These are phyloP conservation scores for Drosophila buzzatii DNA, from an alignment of 2,888 invertebrate genomes.

Conservation along the genomic window DNA sequence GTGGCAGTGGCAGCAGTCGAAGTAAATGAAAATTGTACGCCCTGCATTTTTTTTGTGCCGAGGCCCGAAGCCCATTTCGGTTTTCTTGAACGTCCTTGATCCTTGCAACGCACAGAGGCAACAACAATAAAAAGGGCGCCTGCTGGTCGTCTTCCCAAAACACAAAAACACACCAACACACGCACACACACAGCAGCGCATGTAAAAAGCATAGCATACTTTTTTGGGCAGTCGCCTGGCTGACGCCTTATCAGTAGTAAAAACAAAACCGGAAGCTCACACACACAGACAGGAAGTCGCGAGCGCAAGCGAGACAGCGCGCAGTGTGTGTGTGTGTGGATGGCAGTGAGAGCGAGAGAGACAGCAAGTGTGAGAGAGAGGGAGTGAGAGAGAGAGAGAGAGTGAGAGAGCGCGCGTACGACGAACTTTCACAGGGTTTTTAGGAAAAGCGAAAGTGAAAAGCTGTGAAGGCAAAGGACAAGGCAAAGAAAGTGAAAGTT, in stretches of 20 bases:
- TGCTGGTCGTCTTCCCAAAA: slow-evolving; percentile 76
- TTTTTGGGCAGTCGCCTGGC: slow-evolving; percentile 64
- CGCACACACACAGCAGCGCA: slow-evolving; percentile 16
- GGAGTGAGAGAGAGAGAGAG: slow-evolving; percentile 10
- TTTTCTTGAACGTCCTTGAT: slow-evolving; percentile 85
- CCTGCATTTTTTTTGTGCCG: slow-evolving; percentile 72
- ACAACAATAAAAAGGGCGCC: slow-evolving; percentile 68
- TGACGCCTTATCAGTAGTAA: slow-evolving; percentile 78
- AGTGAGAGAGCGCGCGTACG: slow-evolving; percentile 27
- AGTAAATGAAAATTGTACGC: slow-evolving; percentile 66
- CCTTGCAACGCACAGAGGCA: slow-evolving; percentile 83
- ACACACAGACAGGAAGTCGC: slow-evolving; percentile 77
- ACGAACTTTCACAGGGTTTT: slow-evolving; percentile 77
- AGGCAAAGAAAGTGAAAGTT: slow-evolving; percentile 74
- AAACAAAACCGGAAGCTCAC: slow-evolving; percentile 82
- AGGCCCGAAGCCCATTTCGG: slow-evolving; percentile 54
- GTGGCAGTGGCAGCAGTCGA: slow-evolving; percentile 28
- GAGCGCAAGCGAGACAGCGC: slow-evolving; percentile 11
- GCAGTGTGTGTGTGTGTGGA: background rate
- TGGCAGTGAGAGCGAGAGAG: background rate
- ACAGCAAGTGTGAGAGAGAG: slow-evolving; percentile 1
- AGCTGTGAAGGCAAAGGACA: slow-evolving; percentile 76
- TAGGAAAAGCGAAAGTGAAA: slow-evolving; percentile 67
- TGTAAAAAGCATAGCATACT: slow-evolving; percentile 64
- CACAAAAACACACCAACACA: slow-evolving; percentile 34